Conservation (phyloP, 2,797 vertebrate genomes). For the Lophotriccus pileatus region DNA sequence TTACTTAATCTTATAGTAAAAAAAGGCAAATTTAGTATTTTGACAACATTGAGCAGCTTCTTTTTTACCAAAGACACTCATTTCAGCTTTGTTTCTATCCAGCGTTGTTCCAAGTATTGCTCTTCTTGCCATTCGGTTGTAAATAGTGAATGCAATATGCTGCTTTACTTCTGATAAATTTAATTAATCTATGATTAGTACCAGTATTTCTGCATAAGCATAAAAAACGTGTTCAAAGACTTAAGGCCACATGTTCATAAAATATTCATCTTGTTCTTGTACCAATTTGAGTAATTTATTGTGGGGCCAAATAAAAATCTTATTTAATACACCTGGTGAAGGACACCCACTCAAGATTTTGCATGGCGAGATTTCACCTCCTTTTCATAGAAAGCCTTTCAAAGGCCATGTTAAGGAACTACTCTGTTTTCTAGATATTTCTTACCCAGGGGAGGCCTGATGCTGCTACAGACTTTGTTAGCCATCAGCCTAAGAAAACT, state of each 20-base stretch:
- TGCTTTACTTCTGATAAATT: background rate
- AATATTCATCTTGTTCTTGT: background rate
- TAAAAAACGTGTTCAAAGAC: background rate
- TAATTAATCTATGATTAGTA: background rate
- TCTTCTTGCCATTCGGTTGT: background rate
- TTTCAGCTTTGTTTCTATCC: background rate
- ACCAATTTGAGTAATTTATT: background rate
- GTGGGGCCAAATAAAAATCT: background rate
- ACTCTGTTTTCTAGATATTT: background rate
- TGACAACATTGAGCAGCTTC: background rate
- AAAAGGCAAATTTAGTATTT: background rate
- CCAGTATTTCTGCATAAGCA: background rate
- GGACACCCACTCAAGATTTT: background rate
- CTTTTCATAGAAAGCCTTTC: background rate
- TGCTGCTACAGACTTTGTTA: background rate
- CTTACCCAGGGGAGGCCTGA: background rate
- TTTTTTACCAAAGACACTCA: background rate
- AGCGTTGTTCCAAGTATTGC: background rate
- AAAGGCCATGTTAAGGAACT: background rate
- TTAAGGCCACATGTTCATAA: background rate
- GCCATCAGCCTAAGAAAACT: background rate
- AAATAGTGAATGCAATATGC: background rate
- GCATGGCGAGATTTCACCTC: background rate
- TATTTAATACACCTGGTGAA: background rate
- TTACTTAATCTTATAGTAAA: background rate